Evolutionary conservation across 2,888 invertebrate genomes (phyloP), one percentile per base, ranked within the genome.

Genomic region (Oscheius onirici): DNA sequence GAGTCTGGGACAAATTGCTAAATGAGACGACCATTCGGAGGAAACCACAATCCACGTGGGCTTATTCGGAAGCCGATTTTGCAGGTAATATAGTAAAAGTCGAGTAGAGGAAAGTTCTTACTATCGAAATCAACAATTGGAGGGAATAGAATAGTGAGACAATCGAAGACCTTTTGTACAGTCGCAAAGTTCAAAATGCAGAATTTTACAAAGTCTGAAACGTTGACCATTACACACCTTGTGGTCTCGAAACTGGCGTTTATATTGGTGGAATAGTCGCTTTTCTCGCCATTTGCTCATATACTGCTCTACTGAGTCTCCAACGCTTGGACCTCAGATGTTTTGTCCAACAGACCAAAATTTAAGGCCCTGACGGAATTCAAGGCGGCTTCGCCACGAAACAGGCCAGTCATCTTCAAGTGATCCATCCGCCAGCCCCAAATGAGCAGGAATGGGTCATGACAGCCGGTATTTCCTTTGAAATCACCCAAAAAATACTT

Each of bases 401-500:
- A 22, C 43, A 44, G 49, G 34, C 52, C 15, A 41, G 20, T 13
- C 54, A 46, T 17, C 54, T 70, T 20, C 70, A 70, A 49, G 67
- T 61, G 10, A 81, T 83, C 10, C 85, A 85, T 69, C 86, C 86
- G 1, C 78, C 82, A 15, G 73, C 83, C 0, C 86, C 86, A 0
- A 80, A 84, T 63, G 86, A 86, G 70, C 81, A 83, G 46, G 83
- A 86, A 20, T 86, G 86, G 86, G 86, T 86, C 17, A 58, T 86
- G 72, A 80, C 83, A 8, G 79, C 84, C 3, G 85, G 84, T 73
- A 20, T 17, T 10, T 10, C n/a, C 40, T 15, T 40, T 34, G n/a
- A 17, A 43, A 41, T 63, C 2, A 17, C 3, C 8, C 3, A 2
- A 44, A n/a, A 26, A 3, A 2, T 15, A 54, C 8, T 2, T 24